Base-by-base conservation (phyloP, 1,140 invertebrate genomes). In the Drosophila parvula region DNA sequence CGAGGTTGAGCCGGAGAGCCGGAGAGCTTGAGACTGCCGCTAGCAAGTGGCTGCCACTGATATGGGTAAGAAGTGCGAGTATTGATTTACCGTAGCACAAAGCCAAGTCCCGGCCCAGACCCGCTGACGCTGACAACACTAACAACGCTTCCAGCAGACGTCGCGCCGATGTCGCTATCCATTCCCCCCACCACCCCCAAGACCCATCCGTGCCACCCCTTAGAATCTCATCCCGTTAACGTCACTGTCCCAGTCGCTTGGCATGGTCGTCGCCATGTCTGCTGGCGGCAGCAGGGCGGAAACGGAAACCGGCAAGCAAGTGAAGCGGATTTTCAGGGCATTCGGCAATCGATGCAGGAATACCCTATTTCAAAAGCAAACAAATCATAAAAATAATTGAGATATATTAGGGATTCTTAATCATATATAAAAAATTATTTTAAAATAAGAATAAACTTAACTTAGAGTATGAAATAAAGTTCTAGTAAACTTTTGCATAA, bases 41-140 rank as follows among this genome's bases (percentile, higher is more conserved):
- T 51, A 16, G 53, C 18, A 59, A 76, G 74, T 76, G 65, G 41
- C 78, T 75, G 83, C 74, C 34, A 76, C 45, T 86, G 83, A 88
- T 88, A 76, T 78, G 65, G 79, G 50, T 64, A 69, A 77, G 61
- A 63, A 79, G 55, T 55, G 51, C 51, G 51, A 55, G 51, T 86
- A 86, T 86, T 86, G 83, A 88, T 88, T 83, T 63, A 80, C 86
- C 74, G 76, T 64, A 50, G 58, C 65, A 59, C 70, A 56, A 76
- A 77, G 53, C 34, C 53, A 51, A 48, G 47, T 65, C 50, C 55
- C 10, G 34, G 71, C 64, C 79, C 60, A 86, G 82, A 86, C 82
- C 74, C 58, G 53, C 48, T 73, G 83, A 64, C 83, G 79, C 69
- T 78, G 32, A 58, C 63, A 67, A 64, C 83, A 75, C 69, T 78